Evolutionary conservation across 2,113 vertebrate species (phyloP), one percentile per base, ranked within the genome.

Genomic region (Phrynocephalus versicolor): DNA sequence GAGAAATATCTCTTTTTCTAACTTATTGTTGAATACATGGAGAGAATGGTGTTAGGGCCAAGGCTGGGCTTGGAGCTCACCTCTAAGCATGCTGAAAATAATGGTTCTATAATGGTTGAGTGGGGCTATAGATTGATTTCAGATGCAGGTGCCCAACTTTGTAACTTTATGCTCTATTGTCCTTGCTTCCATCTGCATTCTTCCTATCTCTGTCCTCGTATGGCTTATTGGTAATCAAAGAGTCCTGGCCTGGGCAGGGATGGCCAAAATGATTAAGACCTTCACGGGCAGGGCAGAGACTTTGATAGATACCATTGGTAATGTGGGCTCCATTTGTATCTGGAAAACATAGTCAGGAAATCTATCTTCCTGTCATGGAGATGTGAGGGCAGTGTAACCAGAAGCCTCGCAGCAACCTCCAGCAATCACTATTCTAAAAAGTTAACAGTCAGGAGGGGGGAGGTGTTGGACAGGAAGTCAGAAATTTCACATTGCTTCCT

Each of bases 231-330:
- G 78, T 75, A 76, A 88, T 27, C 69, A 45, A 51, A 51, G 30
- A 72, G 1, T 13, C 0, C 1, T 39, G 76, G 83, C 45, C 65
- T 6, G 0, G 7, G 86, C 27, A 39, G 35, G 62, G 13, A 76
- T n/a, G 21, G 65, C 51, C n/a, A 0, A 1, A 60, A 80, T 74
- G 85, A 88, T 92, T 39, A 88, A 89, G 83, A 45, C 72, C 79
- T 79, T 30, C 1, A 71, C 69, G 84, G 81, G 71, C 88, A 64
- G 79, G 14, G 72, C 0, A 0, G 58, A 79, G 86, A 81, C 75
- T 10, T 16, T 88, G 93, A 91, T 83, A 74, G 74, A 67, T 94
- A 76, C 60, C 83, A 69, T 88, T 6, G 4, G 82, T 65, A 82
- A 75, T 25, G 30, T 71, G 12, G 0, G 67, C 33, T 85, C 70